phyloP scores from a whole-genome alignment of 2,888 invertebrate species.

The Tubulanus polymorphus region DNA sequence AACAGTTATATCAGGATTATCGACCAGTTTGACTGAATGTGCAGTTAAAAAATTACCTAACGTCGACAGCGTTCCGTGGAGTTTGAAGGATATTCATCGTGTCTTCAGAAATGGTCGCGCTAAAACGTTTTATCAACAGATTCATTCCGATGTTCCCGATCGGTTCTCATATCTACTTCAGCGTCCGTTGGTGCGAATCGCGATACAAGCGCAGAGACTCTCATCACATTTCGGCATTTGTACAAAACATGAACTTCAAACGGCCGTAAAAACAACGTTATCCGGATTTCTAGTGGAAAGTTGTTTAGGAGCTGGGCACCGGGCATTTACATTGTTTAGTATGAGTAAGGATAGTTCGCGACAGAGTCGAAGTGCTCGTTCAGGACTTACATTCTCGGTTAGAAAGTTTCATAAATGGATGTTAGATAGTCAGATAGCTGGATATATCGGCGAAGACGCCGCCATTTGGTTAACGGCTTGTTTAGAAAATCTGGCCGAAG shows the following conservation, averaged over 20 bases:
- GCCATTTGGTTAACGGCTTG: background rate
- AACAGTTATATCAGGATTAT: too few species aligned
- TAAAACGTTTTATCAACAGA: background rate
- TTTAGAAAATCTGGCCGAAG: background rate
- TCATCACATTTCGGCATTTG: background rate
- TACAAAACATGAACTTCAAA: background rate
- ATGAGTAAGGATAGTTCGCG: background rate
- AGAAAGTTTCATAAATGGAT: background rate
- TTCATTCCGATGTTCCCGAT: background rate
- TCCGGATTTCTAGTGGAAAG: background rate
- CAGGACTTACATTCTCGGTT: background rate
- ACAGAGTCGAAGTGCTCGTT: background rate
- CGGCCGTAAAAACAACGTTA: background rate
- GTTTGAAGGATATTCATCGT: background rate
- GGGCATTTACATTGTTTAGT: background rate
- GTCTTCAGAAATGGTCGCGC: background rate
- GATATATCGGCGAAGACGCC: background rate
- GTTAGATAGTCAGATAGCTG: background rate
- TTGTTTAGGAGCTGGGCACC: background rate
- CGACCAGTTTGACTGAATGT: background rate
- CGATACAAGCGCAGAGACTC: background rate
- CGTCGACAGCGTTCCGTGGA: background rate
- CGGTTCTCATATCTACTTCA: background rate
- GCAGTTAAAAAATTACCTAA: background rate
- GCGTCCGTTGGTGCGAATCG: background rate